Percentiles rank a stretch among this genome's conserved stretches.
These are phyloP conservation scores for Sinodicranocentrus sp. DNA, from an alignment of 2,888 invertebrate genomes.

Conservation along the genomic window DNA sequence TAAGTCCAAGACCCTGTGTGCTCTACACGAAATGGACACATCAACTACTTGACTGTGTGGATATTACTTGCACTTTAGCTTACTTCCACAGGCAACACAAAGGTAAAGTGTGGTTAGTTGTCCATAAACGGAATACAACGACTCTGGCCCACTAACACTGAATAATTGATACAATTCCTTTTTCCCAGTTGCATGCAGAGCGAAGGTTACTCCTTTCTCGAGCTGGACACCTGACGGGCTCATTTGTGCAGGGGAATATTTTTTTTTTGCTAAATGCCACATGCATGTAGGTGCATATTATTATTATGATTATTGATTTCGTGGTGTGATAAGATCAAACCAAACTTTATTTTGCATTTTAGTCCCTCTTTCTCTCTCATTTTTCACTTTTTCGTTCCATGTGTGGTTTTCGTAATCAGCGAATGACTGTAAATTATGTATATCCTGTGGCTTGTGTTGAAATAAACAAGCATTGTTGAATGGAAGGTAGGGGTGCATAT, in stretches of 20 bases:
- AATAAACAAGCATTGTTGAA: neutral
- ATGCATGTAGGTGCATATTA: conserved; percentile 6
- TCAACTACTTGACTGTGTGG: conserved; percentile 9
- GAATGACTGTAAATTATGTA: neutral
- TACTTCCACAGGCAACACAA: neutral
- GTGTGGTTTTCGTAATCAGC: neutral
- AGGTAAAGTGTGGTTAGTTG: neutral
- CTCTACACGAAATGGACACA: conserved; percentile 41
- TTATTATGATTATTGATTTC: neutral
- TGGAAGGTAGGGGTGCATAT: neutral
- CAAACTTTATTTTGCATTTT: neutral
- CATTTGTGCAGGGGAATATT: neutral
- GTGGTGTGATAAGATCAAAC: neutral
- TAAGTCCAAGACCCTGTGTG: no score
- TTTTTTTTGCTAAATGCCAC: conserved; percentile 3
- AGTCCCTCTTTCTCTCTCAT: neutral
- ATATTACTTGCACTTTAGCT: neutral
- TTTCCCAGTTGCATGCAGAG: conserved; percentile 1
- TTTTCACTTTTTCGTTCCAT: neutral
- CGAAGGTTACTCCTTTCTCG: neutral
- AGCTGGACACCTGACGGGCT: neutral
- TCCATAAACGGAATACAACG: no score
- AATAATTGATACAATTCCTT: neutral
- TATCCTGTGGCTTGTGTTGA: neutral
- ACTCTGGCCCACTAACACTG: conserved; percentile 12